Evolutionary conservation across 1,140 invertebrate genomes (phyloP).

Genomic region (Halotydeus destructor): DNA sequence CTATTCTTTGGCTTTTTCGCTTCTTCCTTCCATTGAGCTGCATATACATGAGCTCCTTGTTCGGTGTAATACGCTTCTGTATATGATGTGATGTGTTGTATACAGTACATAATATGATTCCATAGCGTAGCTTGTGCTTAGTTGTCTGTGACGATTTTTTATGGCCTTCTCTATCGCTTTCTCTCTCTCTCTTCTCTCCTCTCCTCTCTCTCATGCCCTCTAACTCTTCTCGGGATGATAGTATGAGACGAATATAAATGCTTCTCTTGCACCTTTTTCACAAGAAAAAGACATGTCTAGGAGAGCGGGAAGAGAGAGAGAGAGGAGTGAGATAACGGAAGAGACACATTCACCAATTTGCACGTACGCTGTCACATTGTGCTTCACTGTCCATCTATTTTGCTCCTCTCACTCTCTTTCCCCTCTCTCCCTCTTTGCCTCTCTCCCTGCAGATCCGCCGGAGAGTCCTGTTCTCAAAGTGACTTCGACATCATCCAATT

Average conservation of each 20-base stretch:
- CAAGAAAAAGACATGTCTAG: too few species aligned
- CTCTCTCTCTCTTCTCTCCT: too few species aligned
- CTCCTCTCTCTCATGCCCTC: too few species aligned
- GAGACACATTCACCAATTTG: not conserved
- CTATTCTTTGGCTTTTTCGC: not conserved
- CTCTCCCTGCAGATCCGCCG: constrained; percentile 13
- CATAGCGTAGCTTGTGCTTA: too few species aligned
- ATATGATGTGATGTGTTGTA: too few species aligned
- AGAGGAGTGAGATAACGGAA: not conserved
- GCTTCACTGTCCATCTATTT: not conserved
- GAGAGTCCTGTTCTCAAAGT: constrained; percentile 14
- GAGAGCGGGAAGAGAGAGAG: not conserved
- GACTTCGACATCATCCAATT: constrained; percentile 7
- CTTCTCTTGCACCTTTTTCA: too few species aligned
- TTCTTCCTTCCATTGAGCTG: not conserved
- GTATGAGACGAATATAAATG: too few species aligned
- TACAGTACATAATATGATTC: too few species aligned
- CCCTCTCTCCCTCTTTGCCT: not conserved
- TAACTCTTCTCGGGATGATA: too few species aligned
- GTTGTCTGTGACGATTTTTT: too few species aligned
- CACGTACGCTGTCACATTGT: not conserved
- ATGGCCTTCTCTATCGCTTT: too few species aligned
- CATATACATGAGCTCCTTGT: not conserved
- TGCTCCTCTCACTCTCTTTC: not conserved
- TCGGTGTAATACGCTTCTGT: too few species aligned